These are phyloP conservation scores for Liposcelis brunnea DNA, from an alignment of 2,888 invertebrate species.

Conservation along the genomic window DNA sequence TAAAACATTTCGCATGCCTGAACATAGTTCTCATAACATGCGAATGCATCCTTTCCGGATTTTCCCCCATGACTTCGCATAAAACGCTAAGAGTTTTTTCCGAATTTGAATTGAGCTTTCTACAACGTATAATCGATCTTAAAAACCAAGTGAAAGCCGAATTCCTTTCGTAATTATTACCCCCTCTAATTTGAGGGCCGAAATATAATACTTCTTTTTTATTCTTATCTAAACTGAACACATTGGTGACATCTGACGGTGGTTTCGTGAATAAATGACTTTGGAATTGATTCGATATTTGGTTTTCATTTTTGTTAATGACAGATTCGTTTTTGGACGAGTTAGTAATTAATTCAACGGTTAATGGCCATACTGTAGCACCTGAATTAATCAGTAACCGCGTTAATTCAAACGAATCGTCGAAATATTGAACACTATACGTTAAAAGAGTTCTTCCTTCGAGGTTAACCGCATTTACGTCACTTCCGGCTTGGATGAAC, in stretches of 20 bases:
- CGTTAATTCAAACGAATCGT: conserved; percentile 20
- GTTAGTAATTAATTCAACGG: not conserved
- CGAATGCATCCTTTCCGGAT: conserved; percentile 20
- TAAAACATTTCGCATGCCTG: conserved; percentile 20
- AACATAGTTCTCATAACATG: conserved; percentile 22
- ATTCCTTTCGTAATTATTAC: too few relatives aligned
- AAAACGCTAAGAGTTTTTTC: not conserved
- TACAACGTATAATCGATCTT: conserved; percentile 19
- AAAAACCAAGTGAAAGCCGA: conserved; percentile 21
- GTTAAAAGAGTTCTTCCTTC: conserved; percentile 21
- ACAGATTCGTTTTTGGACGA: too few relatives aligned
- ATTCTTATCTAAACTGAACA: too few relatives aligned
- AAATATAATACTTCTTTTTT: too few relatives aligned
- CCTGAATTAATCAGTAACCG: conserved; percentile 21
- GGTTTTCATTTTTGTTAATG: too few relatives aligned
- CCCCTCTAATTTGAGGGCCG: too few relatives aligned
- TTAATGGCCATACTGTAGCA: conserved; percentile 20
- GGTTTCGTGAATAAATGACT: too few relatives aligned
- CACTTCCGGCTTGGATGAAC: conserved; percentile 19
- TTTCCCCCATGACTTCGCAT: conserved; percentile 19
- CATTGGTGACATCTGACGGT: too few relatives aligned
- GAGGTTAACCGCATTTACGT: conserved; percentile 19
- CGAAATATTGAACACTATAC: conserved; percentile 21
- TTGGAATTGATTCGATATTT: too few relatives aligned
- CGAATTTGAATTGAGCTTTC: conserved; percentile 8